Base-by-base conservation (phyloP, 2,113 vertebrate genomes). In the Thunnus thynnus region DNA sequence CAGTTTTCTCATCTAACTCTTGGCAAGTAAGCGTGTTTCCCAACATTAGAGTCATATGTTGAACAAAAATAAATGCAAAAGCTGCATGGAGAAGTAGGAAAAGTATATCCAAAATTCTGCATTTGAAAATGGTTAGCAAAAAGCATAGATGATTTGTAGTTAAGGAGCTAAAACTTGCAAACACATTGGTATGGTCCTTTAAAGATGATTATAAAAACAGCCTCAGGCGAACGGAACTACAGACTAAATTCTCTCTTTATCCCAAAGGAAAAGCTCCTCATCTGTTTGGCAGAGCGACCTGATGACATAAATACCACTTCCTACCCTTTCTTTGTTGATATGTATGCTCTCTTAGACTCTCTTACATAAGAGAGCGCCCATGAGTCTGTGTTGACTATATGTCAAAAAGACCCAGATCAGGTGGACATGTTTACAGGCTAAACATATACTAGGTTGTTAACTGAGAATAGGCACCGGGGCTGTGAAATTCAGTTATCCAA, bases 361-460 rank as follows among this genome's bases (percentile, higher is more conserved):
- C 55, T 87, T 83, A 83, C 6, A 4, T 87, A 81, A 91, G n/a
- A 80, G 47, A 54, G 13, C 17, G 76, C 48, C 8, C 13, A 17
- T 4, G 9, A 48, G 63, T 70, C 62, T 57, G 30, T 72, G 57
- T 83, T 52, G 76, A 60, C 47, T 3, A 30, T 52, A 32, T 71
- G 18, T 67, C 16, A 27, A 58, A 56, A 61, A 30, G 36, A 57
- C 44, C 16, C 14, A 27, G 61, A 74, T 73, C 72, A 64, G 18
- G 48, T 56, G 4, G 55, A 20, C 30, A 55, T 80, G 78, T 89
- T 76, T 71, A 78, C 80, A 78, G 51, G 57, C 83, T 86, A 51
- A 81, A 84, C 67, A 69, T 73, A 72, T 36, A 74, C 54, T 0
- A 47, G 65, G 32, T 20, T 4, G 72, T 74, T 66, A 79, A 14